phyloP scores from a whole-genome alignment of 2,113 vertebrate genomes.

The Tyto alba region DNA sequence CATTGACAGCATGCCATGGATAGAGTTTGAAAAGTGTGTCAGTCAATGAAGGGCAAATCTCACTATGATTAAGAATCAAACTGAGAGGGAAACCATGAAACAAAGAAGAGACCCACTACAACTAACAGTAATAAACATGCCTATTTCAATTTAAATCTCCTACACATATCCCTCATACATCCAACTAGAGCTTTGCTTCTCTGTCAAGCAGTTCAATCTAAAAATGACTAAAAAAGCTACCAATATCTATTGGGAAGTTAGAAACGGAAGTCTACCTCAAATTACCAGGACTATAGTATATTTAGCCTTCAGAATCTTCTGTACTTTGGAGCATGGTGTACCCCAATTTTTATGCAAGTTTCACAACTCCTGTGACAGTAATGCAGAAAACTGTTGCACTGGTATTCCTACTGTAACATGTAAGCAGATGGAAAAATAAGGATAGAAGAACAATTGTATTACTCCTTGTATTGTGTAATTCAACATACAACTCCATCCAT shows the following conservation, averaged over 20 bases:
- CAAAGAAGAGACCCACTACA: not conserved
- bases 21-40: not conserved
- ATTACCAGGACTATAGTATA: not conserved
- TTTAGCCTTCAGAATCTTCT: not conserved
- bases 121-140: not conserved
- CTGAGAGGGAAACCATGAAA: not conserved
- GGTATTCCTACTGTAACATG: not conserved
- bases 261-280: not conserved
- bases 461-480: not conserved
- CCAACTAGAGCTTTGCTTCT: not conserved
- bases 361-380: not conserved
- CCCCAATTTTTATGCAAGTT: not conserved
- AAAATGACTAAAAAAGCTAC: not conserved
- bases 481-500: not conserved
- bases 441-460: not conserved
- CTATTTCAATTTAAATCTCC: not conserved
- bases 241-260: not conserved
- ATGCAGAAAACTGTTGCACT: accelerated
- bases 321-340: not conserved
- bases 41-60: not conserved
- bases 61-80: not conserved
- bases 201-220: not conserved
- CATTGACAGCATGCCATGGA: accelerated
- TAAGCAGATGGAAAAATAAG: not conserved
- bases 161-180: no score